Base-by-base conservation (phyloP, 2,888 invertebrate genomes). In the Dexiosoma caninum region DNA sequence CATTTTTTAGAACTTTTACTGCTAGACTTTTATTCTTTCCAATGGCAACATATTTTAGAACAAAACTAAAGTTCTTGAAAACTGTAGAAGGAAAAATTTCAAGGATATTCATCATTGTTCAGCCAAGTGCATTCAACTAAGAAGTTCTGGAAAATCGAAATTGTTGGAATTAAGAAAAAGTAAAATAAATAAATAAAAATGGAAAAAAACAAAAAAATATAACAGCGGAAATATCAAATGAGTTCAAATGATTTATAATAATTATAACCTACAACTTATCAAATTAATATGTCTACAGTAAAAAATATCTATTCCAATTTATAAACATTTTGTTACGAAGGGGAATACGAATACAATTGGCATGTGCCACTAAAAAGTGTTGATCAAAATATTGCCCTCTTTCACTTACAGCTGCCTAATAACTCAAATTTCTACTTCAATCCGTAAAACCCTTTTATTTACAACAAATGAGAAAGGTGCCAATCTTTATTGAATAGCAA, bases 191-290 rank as follows among this genome's bases (percentile, higher is more conserved):
- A 6, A 5, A 37, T 37, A 40, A n/a, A 32, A 55, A 32, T 10
- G 10, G 1, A 62, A 46, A 72, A 57, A 64, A 44, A 62, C 60
- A 49, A 44, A 19, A 16, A 19, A 46, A 55, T 62, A 23, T 5
- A 57, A 30, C 16, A 74, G 69, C 87, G 87, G 87, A 87, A 87
- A 87, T 88, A 87, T 87, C 85, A 80, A 87, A 87, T 88, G 72
- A 76, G 49, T 69, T 78, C 66, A 71, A 71, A 79, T 77, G 67
- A 19, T 86, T 75, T 84, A 78, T 83, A 83, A 85, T 86, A 87
- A 87, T 86, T 86, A 86, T 62, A 78, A 78, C 81, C 69, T 78
- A 70, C 40, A 64, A 30, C 16, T n/a, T 40, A 60, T 66, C 16
- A 69, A 76, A 79, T 67, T 75, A 78, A 70, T 70, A 74, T 78